Conservation (phyloP, 2,113 vertebrate species). For the Gymnocephalus cernua region DNA sequence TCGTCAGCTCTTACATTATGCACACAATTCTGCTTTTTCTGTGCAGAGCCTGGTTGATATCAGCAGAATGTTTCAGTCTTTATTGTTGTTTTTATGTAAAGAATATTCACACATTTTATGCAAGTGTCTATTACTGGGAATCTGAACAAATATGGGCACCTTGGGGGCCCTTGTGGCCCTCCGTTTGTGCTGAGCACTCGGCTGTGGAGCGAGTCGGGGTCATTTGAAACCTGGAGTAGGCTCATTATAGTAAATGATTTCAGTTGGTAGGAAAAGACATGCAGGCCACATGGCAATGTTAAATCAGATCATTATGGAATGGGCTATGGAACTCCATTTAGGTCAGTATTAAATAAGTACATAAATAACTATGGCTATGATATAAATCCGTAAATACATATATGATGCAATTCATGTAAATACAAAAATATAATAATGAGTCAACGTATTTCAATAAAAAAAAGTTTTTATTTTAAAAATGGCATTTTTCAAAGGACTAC, state of each 20-base stretch:
- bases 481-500: too few relatives aligned
- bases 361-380: too few relatives aligned
- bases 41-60: neutral
- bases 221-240: conserved; percentile 21
- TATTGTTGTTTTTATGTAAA: neutral
- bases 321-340: too few relatives aligned
- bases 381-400: too few relatives aligned
- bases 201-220: neutral
- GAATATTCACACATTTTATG: neutral
- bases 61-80: neutral
- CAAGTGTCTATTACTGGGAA: neutral
- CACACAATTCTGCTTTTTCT: conserved; percentile 12
- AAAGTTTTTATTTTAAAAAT: too few relatives aligned
- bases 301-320: conserved; percentile 23
- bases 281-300: conserved; percentile 34
- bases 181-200: neutral
- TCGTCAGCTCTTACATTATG: conserved; percentile 24
- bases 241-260: conserved; percentile 43
- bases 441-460: too few relatives aligned
- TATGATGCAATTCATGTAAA: too few relatives aligned
- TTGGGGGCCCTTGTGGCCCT: neutral
- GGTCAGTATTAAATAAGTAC: too few relatives aligned
- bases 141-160: neutral
- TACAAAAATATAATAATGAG: too few relatives aligned
- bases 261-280: conserved; percentile 15